Evolutionary conservation across 2,113 vertebrate species (phyloP), one percentile per base, ranked within the genome.

Genomic region (Scalopus aquaticus): DNA sequence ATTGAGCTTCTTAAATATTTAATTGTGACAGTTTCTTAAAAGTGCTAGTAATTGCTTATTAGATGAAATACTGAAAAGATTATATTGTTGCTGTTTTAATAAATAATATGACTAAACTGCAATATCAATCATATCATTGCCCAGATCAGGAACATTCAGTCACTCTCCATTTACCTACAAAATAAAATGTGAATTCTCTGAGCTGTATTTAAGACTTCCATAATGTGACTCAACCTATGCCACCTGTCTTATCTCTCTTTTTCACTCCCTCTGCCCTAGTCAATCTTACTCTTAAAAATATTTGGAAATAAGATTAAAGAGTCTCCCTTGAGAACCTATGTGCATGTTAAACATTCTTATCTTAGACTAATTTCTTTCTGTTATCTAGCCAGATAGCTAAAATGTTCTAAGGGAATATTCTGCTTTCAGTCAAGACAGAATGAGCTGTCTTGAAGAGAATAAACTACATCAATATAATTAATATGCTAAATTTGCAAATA

Each of bases 1-100:
- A 62, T 1, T 54, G 58, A 78, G 5, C 9, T 86, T 87, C 44
- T 90, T 44, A 83, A 90, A 86, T 90, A 91, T 72, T 96, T 95
- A 77, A 92, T 78, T 79, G 8, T 51, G 16, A 73, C 2, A 69
- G 1, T 67, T 83, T 82, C n/a, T 67, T 46, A 56, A 84, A 56
- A 42, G 15, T 88, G 62, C 39, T 42, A 88, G 12, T 54, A 65
- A 93, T 37, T 51, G 9, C n/a, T 88, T 72, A 67, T 87, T 16
- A 83, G 13, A 80, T 67, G 83, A 88, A 72, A 77, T 62, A 88
- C 6, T 73, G 9, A 83, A 91, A 81, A 44, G 1, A 49, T 70
- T 46, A 32, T 81, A 49, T 64, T 90, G 24, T 42, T 69, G 46
- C 49, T 58, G 4, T 39, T 20, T 83, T 87, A 69, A 22, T 90